A percentile compares a stretch with the other conserved stretches of the same genome.
These are phyloP conservation scores for Ashinkailepas kermadecensis DNA, from an alignment of 2,888 invertebrate genomes.

Conservation along the genomic window DNA sequence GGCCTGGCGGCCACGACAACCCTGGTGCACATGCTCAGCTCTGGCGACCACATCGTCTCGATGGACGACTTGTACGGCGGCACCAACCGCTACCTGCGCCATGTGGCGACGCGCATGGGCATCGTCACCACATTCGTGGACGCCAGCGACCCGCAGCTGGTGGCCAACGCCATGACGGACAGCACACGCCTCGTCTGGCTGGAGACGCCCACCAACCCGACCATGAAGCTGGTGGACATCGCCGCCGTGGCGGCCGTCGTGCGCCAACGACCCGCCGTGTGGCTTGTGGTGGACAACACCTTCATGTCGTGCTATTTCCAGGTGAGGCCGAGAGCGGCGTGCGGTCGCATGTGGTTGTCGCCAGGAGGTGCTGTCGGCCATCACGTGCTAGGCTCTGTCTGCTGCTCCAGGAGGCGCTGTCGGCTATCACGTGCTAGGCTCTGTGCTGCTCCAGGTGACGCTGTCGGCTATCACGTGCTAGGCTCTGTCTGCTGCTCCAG, in stretches of 20 bases:
- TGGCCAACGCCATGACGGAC: conserved; percentile 53
- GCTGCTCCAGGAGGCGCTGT: too few species aligned
- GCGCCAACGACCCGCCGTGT: conserved; percentile 48
- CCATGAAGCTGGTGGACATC: conserved; percentile 82
- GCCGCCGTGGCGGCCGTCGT: conserved; percentile 57
- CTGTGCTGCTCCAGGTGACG: too few species aligned
- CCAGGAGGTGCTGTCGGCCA: too few species aligned
- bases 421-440: too few species aligned
- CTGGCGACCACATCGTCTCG: conserved; percentile 83
- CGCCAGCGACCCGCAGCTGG: conserved; percentile 56
- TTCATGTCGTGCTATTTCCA: conserved; percentile 77
- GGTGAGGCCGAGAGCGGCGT: not conserved
- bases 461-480: too few species aligned
- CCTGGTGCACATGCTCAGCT: conserved; percentile 61
- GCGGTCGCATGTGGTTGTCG: too few species aligned
- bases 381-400: too few species aligned
- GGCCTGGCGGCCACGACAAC: conserved; percentile 81
- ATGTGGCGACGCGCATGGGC: conserved; percentile 55
- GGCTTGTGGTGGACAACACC: conserved; percentile 85
- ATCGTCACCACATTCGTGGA: conserved; percentile 71
- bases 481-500: too few species aligned
- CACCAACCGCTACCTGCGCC: conserved; percentile 65
- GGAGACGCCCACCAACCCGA: conserved; percentile 94
- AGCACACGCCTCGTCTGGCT: conserved; percentile 81
- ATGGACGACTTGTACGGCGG: conserved; percentile 95